Base-by-base conservation (phyloP, 37 sponge, comb jelly and placozoan genomes). In the Bolinopsis microptera region DNA sequence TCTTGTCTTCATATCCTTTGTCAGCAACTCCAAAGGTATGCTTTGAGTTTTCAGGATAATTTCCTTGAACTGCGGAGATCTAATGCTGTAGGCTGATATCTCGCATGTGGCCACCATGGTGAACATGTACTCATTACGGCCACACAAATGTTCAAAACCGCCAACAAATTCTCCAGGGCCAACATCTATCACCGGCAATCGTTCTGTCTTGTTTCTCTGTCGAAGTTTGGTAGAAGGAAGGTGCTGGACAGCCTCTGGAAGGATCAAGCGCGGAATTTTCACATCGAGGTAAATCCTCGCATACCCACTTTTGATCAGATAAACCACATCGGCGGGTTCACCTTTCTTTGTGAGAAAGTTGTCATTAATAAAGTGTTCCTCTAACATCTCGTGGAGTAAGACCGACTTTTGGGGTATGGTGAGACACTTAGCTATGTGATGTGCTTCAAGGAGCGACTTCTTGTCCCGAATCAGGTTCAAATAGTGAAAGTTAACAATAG, bases 181-280 rank as follows among this genome's bases (percentile, higher is more conserved):
- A 0, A 86, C n/a, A 27, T 86, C 90, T 30, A 40, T 86, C 18
- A 86, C 61, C 61, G 34, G 38, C 41, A 86, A 38, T 34, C 36
- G 8, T 8, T 36, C 90, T 0, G 26, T 86, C 25, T 28, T 86
- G 61, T 33, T 28, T 41, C 90, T 38, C 26, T 86, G 90, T 40
- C 36, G 32, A 24, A 86, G 40, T 27, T 86, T 22, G 0, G 90
- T 86, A 30, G 61, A 41, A 2, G 90, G 90, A 8, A 39, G 61
- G 90, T 86, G 90, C 31, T 86, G 90, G 61, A 86, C 90, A 36
- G 90, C 90, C 90, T 86, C 90, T 9, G 90, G 90, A 27, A 86
- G 90, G 0, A 0, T 23, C 31, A 24, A 27, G 3, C 36, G 34
- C 8, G 90, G 90, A 9, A 86, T 21, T 24, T 26, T 41, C 2